Evolutionary conservation across 2,113 vertebrate genomes (phyloP).

Genomic region (Festucalex cinctus): DNA sequence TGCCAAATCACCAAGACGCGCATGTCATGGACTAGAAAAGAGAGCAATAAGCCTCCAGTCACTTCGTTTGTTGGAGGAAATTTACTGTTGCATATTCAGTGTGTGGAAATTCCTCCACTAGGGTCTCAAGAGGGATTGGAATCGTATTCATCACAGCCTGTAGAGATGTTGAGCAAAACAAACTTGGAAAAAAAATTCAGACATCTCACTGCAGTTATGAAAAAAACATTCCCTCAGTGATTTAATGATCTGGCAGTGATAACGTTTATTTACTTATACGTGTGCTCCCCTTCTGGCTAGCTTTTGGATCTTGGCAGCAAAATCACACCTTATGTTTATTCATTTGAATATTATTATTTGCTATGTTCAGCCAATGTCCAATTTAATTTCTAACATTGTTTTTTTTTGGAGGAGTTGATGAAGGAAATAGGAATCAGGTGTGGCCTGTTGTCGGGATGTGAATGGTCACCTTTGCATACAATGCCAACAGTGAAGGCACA

Average conservation of each 20-base stretch:
- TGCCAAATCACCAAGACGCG: background rate
- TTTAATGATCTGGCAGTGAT: slow-evolving; percentile 48
- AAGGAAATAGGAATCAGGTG: background rate
- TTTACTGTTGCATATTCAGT: slow-evolving; percentile 26
- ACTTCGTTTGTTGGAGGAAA: slow-evolving; percentile 27
- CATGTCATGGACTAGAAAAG: background rate
- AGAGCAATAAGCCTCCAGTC: background rate
- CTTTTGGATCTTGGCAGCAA: slow-evolving; percentile 18
- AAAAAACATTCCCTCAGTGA: slow-evolving; percentile 22
- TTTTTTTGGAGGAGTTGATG: background rate
- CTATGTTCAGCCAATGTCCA: background rate
- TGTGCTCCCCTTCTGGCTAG: slow-evolving; percentile 32
- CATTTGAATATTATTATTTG: slow-evolving; percentile 32
- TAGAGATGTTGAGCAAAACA: slow-evolving; percentile 29
- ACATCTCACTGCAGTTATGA: slow-evolving; percentile 34
- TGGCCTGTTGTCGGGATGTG: background rate
- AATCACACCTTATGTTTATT: slow-evolving; percentile 22
- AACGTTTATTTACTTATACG: slow-evolving; percentile 40
- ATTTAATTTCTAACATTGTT: background rate
- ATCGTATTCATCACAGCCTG: slow-evolving; percentile 22
- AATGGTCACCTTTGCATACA: background rate
- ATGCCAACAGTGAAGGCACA: background rate
- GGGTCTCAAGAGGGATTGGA: slow-evolving; percentile 26
- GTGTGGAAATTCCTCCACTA: slow-evolving; percentile 17
- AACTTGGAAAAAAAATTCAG: slow-evolving; percentile 39